phyloP scores from a whole-genome alignment of 2,113 vertebrate species.

The Hippocampus mohnikei region DNA sequence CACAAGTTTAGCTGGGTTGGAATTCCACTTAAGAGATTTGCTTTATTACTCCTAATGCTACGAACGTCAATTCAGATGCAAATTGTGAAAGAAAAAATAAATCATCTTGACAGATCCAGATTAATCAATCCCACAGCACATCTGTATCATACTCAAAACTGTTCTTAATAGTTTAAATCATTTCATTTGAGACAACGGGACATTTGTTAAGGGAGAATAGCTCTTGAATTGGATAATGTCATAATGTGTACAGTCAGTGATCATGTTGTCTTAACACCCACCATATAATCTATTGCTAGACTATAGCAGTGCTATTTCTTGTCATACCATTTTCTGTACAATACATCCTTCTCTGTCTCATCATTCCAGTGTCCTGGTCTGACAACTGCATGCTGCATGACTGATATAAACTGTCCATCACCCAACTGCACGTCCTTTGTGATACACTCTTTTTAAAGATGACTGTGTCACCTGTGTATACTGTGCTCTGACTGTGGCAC shows the following conservation, averaged over 20 bases:
- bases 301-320: background rate
- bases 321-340: background rate
- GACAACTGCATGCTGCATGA: slow-evolving; percentile 66
- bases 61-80: background rate
- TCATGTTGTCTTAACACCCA: background rate
- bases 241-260: too few relatives aligned
- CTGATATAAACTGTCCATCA: slow-evolving; percentile 28
- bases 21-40: too few relatives aligned
- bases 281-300: background rate
- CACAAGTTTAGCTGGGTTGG: too few relatives aligned
- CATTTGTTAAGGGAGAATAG: background rate
- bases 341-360: slow-evolving; percentile 34
- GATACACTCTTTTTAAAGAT: slow-evolving; percentile 23
- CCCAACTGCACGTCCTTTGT: slow-evolving; percentile 28
- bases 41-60: too few relatives aligned
- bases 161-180: background rate
- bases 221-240: background rate
- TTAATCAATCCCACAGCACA: background rate
- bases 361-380: slow-evolving; percentile 49
- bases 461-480: slow-evolving; percentile 24
- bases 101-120: background rate
- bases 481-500: slow-evolving; percentile 47
- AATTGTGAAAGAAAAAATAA: too few relatives aligned
- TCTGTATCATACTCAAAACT: background rate
- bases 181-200: background rate